Evolutionary conservation across 2,797 vertebrate species (phyloP), one percentile per base, ranked within the genome.

Genomic region (Rhabdomys pumilio): DNA sequence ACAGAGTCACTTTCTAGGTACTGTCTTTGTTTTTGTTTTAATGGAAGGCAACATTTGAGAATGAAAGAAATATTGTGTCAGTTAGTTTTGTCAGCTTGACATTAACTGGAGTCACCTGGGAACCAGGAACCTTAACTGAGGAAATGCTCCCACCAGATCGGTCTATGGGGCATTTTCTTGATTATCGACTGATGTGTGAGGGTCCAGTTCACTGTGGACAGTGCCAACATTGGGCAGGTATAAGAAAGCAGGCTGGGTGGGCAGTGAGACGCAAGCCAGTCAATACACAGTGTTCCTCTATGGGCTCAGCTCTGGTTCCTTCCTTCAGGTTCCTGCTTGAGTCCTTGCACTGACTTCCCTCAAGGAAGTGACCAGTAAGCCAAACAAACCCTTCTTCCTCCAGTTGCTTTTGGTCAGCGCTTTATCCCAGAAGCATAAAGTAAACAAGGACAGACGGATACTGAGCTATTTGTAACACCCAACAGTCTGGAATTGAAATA

Each of bases 401-500:
- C n/a, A 10, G 12, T 12, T 53, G 20, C 12, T 69, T 22, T 53
- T 26, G 13, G 8, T 69, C 65, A 17, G 84, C 17, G 47, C 24
- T 34, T 85, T 38, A 26, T 26, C 34, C 50, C 47, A 65, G 41
- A 26, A 47, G 8, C 82, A 14, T 4, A 69, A 69, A 69, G 12
- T 44, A 86, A 53, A 8, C 47, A 3, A 47, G 17, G 83, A n/a
- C 83, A 69, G 63, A n/a, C 31, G 0, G 44, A 53, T 6, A 59
- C 77, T 19, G 14, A 96, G 59, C 67, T 12, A 13, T 91, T 76
- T 85, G 77, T 81, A 84, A 91, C n/a, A n/a, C 90, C 38, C 19
- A 53, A 67, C 41, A 61, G 22, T 26, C 63, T 94, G 24, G n/a
- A 93, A 95, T 10, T 79, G 38, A 96, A 84, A 92, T 61, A 87